Evolutionary conservation across 2,888 invertebrate species (phyloP).

Genomic region (Ectemnius lituratus): DNA sequence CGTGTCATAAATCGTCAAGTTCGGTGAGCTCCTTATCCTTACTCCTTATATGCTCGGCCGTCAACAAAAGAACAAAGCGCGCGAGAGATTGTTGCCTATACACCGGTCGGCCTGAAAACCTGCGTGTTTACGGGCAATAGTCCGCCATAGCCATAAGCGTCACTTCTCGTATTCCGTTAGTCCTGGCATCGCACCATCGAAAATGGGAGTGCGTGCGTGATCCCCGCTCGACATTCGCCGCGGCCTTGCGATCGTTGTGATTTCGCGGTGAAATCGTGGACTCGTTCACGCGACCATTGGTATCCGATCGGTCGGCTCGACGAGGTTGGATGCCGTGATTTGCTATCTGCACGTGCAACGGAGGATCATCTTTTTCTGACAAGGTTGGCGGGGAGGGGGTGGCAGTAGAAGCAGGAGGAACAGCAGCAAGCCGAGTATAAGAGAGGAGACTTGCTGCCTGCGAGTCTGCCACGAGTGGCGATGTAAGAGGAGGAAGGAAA

Average conservation of each 20-base stretch:
- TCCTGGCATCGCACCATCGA: not conserved
- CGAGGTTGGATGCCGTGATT: constrained; percentile 38
- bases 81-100: not conserved
- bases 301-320: not conserved
- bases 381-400: constrained; percentile 18
- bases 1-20: constrained; percentile 8
- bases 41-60: constrained; percentile 2
- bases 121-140: constrained; percentile 4
- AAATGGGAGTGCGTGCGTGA: not conserved
- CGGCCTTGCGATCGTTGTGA: not conserved
- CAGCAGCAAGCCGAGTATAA: no score
- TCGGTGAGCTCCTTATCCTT: not conserved
- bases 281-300: not conserved
- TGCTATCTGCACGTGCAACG: constrained; percentile 57
- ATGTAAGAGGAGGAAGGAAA: constrained; percentile 24
- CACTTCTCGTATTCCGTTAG: not conserved
- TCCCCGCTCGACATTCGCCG: not conserved
- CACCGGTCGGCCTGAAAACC: not conserved
- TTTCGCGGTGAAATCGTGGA: constrained; percentile 5
- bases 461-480: constrained; percentile 44
- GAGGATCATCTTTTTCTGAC: constrained; percentile 59
- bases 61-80: constrained; percentile 5
- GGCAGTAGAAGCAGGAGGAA: no score
- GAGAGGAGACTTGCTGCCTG: constrained; percentile 38
- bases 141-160: not conserved